Percentiles rank a stretch among this genome's conserved stretches.
phyloP scores from a whole-genome alignment of 2,797 vertebrate species.

The Emydoidea blandingii region DNA sequence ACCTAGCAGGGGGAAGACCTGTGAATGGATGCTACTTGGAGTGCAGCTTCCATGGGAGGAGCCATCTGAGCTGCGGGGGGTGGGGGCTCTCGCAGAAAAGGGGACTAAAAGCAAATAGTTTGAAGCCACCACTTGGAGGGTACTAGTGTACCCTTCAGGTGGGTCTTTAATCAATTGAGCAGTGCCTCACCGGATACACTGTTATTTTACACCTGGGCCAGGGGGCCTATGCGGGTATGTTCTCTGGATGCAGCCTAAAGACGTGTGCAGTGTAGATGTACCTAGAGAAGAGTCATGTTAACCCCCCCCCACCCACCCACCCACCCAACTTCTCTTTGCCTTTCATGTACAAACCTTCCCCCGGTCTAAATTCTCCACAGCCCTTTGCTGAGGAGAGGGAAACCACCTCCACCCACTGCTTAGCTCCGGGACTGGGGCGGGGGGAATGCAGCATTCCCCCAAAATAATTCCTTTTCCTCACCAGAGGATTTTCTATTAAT shows the following conservation, averaged over 20 bases:
- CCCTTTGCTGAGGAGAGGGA: rapidly evolving
- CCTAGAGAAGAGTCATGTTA: background rate
- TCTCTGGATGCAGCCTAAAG: background rate
- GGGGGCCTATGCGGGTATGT: background rate
- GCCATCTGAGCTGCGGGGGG: too few species aligned
- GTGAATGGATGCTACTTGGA: background rate
- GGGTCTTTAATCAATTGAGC: rapidly evolving
- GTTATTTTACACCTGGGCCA: rapidly evolving
- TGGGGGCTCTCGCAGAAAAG: background rate
- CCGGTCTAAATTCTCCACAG: background rate
- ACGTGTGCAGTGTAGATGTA: background rate
- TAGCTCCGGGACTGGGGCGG: background rate
- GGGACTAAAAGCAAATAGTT: background rate
- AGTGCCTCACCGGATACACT: background rate
- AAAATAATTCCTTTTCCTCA: background rate
- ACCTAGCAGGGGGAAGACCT: background rate
- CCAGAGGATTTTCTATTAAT: background rate
- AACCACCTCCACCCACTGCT: background rate
- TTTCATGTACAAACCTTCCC: background rate
- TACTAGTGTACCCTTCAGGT: background rate
- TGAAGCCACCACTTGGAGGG: background rate
- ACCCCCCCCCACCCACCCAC: too few species aligned
- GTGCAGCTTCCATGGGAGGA: background rate
- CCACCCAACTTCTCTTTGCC: background rate
- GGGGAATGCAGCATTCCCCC: background rate